Conservation (phyloP, 2,113 vertebrate genomes). For the Drymodes brunneopygia region DNA sequence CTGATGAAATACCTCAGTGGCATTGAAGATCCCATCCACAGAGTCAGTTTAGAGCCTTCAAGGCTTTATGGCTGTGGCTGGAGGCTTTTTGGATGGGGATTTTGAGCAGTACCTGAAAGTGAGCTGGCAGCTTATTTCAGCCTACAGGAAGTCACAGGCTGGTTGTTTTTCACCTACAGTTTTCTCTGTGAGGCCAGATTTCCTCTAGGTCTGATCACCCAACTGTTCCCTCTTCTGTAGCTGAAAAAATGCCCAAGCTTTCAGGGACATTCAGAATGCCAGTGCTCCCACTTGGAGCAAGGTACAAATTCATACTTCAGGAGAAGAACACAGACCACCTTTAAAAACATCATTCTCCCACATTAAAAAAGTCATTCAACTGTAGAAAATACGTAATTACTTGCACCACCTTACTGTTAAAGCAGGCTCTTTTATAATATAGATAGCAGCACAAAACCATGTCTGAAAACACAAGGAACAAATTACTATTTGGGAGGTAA, state of each 20-base stretch:
- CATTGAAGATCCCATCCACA: background rate
- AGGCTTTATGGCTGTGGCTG: background rate
- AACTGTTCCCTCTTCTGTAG: background rate
- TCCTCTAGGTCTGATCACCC: slow-evolving; percentile 21
- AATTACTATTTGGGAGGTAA: background rate
- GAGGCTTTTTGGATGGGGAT: slow-evolving; percentile 22
- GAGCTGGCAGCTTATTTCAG: slow-evolving; percentile 11
- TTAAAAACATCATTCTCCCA: background rate
- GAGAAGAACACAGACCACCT: background rate
- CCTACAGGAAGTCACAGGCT: background rate
- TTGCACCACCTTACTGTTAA: background rate
- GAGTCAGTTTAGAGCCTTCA: background rate
- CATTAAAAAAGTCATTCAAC: background rate
- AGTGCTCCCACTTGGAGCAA: background rate
- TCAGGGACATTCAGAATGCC: background rate
- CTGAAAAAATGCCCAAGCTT: background rate
- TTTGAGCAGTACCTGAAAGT: background rate
- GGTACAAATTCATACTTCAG: background rate
- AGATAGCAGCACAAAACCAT: background rate
- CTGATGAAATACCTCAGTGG: background rate
- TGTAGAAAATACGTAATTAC: background rate
- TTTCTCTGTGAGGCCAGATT: background rate
- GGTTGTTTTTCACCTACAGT: background rate
- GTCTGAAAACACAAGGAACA: background rate
- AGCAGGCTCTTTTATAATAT: background rate